Conservation (phyloP, 2,797 vertebrate species). For the Eulemur mongoz region DNA sequence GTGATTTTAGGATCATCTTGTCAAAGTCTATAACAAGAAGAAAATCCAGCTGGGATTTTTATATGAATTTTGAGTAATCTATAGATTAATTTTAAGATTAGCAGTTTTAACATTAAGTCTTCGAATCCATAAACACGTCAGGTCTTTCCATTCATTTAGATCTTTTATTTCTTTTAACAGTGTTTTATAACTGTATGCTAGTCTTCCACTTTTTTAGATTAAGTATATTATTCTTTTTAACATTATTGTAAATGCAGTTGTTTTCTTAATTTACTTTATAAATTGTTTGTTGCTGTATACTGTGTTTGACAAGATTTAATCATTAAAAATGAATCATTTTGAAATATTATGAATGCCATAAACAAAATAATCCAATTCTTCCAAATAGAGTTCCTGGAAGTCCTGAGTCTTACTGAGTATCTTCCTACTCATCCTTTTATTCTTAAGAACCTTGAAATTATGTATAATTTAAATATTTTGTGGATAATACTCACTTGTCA, state of each 20-base stretch:
- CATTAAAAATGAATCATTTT: constrained; percentile 79
- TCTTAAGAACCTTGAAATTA: constrained; percentile 83
- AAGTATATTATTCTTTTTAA: background rate
- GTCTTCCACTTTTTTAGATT: background rate
- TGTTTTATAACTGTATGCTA: background rate
- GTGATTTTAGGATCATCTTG: background rate
- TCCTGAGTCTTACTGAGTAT: constrained; percentile 79
- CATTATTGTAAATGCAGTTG: background rate
- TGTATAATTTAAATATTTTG: constrained; percentile 82
- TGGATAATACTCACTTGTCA: constrained; percentile 72
- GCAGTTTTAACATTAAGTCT: background rate
- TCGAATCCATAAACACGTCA: background rate
- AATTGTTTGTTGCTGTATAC: constrained; percentile 21
- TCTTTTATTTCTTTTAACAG: background rate
- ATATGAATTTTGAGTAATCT: background rate
- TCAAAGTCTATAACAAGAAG: background rate
- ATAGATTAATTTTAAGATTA: background rate
- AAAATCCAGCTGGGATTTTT: background rate
- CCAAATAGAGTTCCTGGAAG: constrained; percentile 74
- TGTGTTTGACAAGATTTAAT: constrained; percentile 76
- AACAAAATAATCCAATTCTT: constrained; percentile 79
- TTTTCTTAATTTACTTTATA: background rate
- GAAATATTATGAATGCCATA: constrained; percentile 77
- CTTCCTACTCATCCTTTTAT: constrained; percentile 75
- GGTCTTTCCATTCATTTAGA: background rate